These are phyloP conservation scores for Hoplodrina ambigua DNA, from an alignment of 2,888 invertebrate genomes.

Conservation along the genomic window DNA sequence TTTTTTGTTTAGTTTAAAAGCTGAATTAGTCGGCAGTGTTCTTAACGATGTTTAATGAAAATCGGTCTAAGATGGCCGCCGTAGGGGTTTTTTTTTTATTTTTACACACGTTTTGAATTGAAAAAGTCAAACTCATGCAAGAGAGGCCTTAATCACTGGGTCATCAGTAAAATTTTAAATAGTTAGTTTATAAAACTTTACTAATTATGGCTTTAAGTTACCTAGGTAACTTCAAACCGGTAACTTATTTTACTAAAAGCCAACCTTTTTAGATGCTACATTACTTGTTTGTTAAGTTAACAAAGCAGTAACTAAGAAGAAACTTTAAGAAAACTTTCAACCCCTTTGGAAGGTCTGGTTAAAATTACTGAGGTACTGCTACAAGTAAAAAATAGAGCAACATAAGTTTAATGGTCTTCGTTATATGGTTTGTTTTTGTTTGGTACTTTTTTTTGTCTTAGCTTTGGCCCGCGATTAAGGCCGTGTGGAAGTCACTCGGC, in stretches of 20 bases:
- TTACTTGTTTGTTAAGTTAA: constrained; percentile 28
- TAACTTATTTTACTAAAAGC: constrained; percentile 12
- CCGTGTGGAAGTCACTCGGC: no score
- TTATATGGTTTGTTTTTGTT: background rate
- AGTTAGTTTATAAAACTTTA: background rate
- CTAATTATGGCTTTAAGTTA: constrained; percentile 10
- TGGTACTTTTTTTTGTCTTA: no score
- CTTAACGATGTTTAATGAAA: no score
- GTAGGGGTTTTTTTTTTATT: no score
- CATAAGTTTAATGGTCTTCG: constrained; percentile 13
- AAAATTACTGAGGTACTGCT: constrained; percentile 42
- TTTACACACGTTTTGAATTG: no score
- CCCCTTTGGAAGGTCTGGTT: constrained; percentile 30
- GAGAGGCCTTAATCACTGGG: no score
- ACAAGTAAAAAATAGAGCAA: constrained; percentile 26
- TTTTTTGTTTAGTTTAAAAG: no score
- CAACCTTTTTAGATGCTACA: constrained; percentile 8
- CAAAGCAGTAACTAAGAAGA: constrained; percentile 37
- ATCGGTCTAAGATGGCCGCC: no score
- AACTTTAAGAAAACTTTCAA: constrained; percentile 44
- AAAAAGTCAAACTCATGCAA: no score
- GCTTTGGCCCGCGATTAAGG: no score
- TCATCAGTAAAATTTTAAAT: background rate
- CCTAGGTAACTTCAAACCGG: constrained; percentile 10
- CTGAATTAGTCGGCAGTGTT: no score